These are phyloP conservation scores for Rhegmatorhina hoffmannsi DNA, from an alignment of 2,113 vertebrate genomes.

Conservation along the genomic window DNA sequence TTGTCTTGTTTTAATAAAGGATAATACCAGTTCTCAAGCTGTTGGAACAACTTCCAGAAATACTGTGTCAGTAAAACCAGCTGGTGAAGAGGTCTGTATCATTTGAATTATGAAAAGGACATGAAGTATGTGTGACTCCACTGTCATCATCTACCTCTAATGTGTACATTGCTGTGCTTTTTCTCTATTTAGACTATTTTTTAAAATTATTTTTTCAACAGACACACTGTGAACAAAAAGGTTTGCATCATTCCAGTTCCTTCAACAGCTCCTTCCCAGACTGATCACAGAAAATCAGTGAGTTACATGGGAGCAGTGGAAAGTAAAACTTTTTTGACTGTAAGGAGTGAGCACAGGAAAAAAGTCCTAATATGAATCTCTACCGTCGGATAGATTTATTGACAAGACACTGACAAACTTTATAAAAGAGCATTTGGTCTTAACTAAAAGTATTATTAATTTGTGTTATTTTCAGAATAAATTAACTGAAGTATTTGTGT, in stretches of 20 bases:
- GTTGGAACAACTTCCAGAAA: neutral
- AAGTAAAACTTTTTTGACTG: neutral
- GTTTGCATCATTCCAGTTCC: neutral
- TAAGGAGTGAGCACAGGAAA: slow-evolving; percentile 1
- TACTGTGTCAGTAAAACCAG: neutral
- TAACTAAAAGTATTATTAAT: slow-evolving; percentile 61
- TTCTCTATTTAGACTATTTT: neutral
- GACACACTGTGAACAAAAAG: neutral
- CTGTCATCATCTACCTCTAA: neutral
- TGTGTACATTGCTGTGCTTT: neutral
- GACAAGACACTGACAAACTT: slow-evolving; percentile 27
- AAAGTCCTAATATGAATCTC: slow-evolving; percentile 12
- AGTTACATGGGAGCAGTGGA: neutral
- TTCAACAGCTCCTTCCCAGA: neutral
- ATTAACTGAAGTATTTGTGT: slow-evolving; percentile 55
- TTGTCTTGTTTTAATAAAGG: neutral
- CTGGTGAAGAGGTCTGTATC: neutral
- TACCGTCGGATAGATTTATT: slow-evolving; percentile 39
- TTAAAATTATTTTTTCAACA: neutral
- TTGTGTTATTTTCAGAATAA: slow-evolving; percentile 61
- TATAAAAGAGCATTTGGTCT: slow-evolving; percentile 44
- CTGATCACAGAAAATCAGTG: neutral
- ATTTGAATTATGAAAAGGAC: neutral
- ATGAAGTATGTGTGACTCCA: neutral
- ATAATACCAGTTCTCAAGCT: neutral